Evolutionary conservation across 37 sponge, comb jelly and placozoan genomes (phyloP), one percentile per base, ranked within the genome.

Genomic region (Haliclona indistincta): DNA sequence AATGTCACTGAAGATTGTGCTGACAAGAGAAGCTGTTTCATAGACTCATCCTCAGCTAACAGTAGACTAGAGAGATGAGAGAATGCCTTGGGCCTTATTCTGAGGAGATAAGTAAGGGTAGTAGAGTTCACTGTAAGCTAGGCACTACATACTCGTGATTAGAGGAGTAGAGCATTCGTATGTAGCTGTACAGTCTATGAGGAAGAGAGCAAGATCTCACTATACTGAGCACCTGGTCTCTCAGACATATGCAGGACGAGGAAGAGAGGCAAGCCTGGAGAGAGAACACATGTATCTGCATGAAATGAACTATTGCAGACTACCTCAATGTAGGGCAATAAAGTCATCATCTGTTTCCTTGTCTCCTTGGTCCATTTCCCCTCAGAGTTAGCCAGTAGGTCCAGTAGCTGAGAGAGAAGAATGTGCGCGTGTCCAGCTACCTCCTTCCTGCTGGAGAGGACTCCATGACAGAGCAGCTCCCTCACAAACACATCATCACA

Each of bases 241-340:
- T n/a, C n/a, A n/a, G n/a, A n/a, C n/a, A n/a, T n/a, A n/a, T n/a
- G n/a, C n/a, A n/a, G n/a, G n/a, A n/a, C n/a, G n/a, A n/a, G n/a
- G n/a, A n/a, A n/a, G n/a, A n/a, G n/a, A n/a, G n/a, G n/a, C n/a
- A n/a, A n/a, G n/a, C n/a, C n/a, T n/a, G n/a, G 10, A 10, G 15
- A 47, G 51, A 47, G 51, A 15, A 15, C 15, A 47, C 51, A 47
- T 47, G 51, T 47, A 47, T 15, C 10, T 47, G 51, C 15, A 47
- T 47, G 51, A 17, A 47, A 15, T 47, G 10, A 47, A 47, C n/a
- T n/a, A 11, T 8, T 23, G 17, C 10, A 60, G 23, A 15, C 4
- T 56, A 63, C 82, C 82, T 81, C 82, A 51, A 81, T 49, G 72
- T 54, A 81, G 3, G 82, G 82, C 19, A 81, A 35, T 23, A 43